These are phyloP conservation scores for Cranoglanis bouderius DNA, from an alignment of 2,113 vertebrate species.

Conservation along the genomic window DNA sequence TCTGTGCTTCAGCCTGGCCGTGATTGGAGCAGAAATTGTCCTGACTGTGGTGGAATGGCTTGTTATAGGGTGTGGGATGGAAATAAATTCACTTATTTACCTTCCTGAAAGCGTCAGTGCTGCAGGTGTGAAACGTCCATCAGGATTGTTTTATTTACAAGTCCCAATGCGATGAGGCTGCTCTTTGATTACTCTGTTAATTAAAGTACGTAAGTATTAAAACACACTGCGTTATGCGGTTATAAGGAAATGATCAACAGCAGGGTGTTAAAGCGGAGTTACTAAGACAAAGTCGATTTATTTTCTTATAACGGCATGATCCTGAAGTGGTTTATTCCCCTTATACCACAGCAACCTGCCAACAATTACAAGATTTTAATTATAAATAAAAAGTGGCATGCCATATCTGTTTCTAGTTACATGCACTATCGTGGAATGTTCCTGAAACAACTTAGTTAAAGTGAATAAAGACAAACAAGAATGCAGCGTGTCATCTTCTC, in stretches of 20 bases:
- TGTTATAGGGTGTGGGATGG: not conserved
- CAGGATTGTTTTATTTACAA: not conserved
- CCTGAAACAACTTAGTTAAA: not conserved
- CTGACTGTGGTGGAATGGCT: not conserved
- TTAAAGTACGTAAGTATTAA: not conserved
- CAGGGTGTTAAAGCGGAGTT: not conserved
- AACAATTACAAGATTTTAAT: not conserved
- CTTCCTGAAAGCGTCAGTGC: not conserved
- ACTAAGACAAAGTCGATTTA: no score
- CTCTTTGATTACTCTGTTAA: not conserved
- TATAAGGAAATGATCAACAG: not conserved
- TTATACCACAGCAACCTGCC: not conserved
- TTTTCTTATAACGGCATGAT: not conserved
- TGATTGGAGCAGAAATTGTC: constrained; percentile 4
- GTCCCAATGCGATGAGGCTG: not conserved
- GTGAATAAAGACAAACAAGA: no score
- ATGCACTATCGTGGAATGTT: not conserved
- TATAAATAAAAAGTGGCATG: no score
- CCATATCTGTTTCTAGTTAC: not conserved
- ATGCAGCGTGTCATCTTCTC: no score
- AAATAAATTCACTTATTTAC: not conserved
- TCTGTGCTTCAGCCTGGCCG: not conserved
- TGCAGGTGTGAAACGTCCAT: not conserved
- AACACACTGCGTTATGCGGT: not conserved
- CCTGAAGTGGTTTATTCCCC: not conserved